Evolutionary conservation across 1,140 invertebrate species (phyloP).

Genomic region (Bacillus rossius): DNA sequence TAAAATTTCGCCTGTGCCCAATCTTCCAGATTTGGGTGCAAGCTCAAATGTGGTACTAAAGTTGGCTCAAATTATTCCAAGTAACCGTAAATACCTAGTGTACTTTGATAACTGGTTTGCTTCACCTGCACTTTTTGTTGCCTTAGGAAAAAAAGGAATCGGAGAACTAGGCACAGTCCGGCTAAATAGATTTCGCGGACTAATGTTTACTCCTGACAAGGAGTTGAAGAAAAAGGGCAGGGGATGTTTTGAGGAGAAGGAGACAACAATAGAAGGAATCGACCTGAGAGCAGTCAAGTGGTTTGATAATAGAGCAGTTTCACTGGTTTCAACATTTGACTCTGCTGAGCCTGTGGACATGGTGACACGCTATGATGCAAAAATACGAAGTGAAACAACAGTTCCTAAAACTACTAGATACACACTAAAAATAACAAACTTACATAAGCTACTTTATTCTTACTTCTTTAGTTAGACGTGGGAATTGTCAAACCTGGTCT

Average conservation of each 20-base stretch:
- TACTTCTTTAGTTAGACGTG: too few relatives aligned
- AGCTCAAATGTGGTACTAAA: slow-evolving; percentile 21
- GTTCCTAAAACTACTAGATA: neutral
- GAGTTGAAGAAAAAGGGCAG: slow-evolving; percentile 5
- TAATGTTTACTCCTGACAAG: slow-evolving; percentile 24
- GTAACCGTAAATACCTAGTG: slow-evolving; percentile 18
- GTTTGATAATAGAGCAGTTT: slow-evolving; percentile 5
- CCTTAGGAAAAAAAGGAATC: slow-evolving; percentile 20
- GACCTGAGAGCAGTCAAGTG: slow-evolving; percentile 5
- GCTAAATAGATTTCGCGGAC: slow-evolving; percentile 33
- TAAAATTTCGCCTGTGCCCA: slow-evolving; percentile 15
- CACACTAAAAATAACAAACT: too few relatives aligned
- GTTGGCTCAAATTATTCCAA: slow-evolving; percentile 15
- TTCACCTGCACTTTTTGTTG: slow-evolving; percentile 17
- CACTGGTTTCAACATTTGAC: too few relatives aligned
- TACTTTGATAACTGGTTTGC: slow-evolving; percentile 29
- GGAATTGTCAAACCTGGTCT: too few relatives aligned
- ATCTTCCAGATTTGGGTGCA: slow-evolving; percentile 18
- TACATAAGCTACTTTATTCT: too few relatives aligned
- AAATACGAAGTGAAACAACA: too few relatives aligned
- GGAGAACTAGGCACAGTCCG: slow-evolving; percentile 39
- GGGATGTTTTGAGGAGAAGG: slow-evolving; percentile 1
- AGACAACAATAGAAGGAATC: slow-evolving; percentile 3
- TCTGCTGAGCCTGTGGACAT: too few relatives aligned
- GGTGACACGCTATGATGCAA: too few relatives aligned